These are phyloP conservation scores for Mola mola DNA, from an alignment of 2,113 vertebrate genomes.

Conservation along the genomic window DNA sequence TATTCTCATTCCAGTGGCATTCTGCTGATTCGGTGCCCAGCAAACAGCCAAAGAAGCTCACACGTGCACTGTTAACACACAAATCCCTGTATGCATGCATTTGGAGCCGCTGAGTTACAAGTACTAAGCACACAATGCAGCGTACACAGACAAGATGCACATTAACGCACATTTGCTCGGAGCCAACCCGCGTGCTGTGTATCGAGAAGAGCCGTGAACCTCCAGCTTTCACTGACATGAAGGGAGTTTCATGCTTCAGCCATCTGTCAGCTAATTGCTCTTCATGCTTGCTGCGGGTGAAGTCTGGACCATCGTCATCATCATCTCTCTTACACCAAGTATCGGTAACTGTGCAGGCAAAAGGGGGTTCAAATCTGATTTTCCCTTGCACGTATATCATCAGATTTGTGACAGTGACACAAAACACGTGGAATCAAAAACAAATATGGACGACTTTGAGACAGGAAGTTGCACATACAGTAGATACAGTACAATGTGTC, in stretches of 20 bases:
- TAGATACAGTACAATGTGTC: no score
- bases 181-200: no score
- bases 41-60: constrained; percentile 43
- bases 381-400: no score
- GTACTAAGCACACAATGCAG: constrained; percentile 4
- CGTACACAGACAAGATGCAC: no score
- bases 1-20: constrained; percentile 69
- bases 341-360: constrained; percentile 51
- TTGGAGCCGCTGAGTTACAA: constrained; percentile 3
- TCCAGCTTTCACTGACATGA: no score
- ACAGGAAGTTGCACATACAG: no score
- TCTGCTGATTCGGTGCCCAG: constrained; percentile 59
- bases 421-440: no score
- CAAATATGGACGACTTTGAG: neutral
- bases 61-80: constrained; percentile 14
- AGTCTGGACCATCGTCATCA: constrained; percentile 40
- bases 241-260: constrained; percentile 56
- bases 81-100: constrained; percentile 10
- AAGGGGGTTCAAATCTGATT: no score
- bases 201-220: no score
- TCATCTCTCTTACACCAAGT: constrained; percentile 33
- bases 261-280: constrained; percentile 66
- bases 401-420: no score
- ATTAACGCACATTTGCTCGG: no score
- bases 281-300: constrained; percentile 49